phyloP scores from a whole-genome alignment of 2,888 invertebrate genomes.

The Aleiodes alternator region DNA sequence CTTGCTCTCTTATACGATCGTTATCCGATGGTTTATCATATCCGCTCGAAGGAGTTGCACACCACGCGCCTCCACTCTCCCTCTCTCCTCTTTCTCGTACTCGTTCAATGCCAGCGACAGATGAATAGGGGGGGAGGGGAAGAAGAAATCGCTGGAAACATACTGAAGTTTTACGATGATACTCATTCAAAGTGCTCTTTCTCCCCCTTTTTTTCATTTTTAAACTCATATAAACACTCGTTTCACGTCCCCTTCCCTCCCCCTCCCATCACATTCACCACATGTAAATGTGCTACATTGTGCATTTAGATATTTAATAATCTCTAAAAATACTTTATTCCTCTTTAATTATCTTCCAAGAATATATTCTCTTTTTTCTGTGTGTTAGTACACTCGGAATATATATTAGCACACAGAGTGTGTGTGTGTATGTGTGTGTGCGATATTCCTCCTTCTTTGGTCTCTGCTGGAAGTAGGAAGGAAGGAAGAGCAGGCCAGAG shows the following conservation, averaged over 20 bases:
- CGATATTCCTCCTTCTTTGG: too few relatives aligned
- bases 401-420: background rate
- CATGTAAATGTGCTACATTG: constrained; percentile 28
- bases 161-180: constrained; percentile 44
- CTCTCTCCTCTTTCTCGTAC: constrained; percentile 39
- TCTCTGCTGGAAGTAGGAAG: constrained; percentile 22
- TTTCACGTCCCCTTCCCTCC: too few relatives aligned
- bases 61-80: constrained; percentile 49
- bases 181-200: constrained; percentile 39
- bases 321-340: constrained; percentile 18
- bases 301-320: constrained; percentile 21
- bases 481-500: constrained; percentile 28
- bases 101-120: constrained; percentile 33
- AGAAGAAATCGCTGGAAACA: constrained; percentile 35
- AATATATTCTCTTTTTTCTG: background rate
- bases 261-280: background rate
- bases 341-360: constrained; percentile 14
- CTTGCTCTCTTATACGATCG: constrained; percentile 60
- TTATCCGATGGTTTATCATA: constrained; percentile 73
- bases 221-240: background rate
- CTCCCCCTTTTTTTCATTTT: constrained; percentile 24
- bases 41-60: constrained; percentile 61
- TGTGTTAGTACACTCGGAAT: background rate
- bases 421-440: background rate
- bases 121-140: constrained; percentile 29